Evolutionary conservation across 2,888 invertebrate genomes (phyloP).

Genomic region (Gymnoscelis rufifasciata): DNA sequence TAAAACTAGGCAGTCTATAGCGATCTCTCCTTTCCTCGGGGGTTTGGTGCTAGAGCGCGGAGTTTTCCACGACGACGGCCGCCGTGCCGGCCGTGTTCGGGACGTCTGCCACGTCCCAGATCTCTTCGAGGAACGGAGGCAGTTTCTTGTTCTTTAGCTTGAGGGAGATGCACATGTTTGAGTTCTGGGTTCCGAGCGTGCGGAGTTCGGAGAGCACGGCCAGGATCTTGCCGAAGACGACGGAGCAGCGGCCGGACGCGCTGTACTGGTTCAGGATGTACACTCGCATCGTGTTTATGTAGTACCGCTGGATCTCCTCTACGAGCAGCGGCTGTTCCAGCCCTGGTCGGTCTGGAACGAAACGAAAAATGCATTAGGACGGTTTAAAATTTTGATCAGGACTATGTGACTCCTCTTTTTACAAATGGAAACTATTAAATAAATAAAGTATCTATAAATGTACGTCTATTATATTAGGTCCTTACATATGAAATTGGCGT

Average conservation of each 20-base stretch:
- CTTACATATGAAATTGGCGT: no score
- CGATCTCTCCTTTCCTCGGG: slow-evolving; percentile 61
- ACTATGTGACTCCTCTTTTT: no score
- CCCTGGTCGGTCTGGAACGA: slow-evolving; percentile 93
- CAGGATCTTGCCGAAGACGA: slow-evolving; percentile 93
- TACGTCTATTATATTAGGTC: no score
- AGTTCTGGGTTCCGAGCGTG: slow-evolving; percentile 97
- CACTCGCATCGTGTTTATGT: slow-evolving; percentile 93
- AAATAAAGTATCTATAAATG: no score
- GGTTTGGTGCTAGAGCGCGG: slow-evolving; percentile 29
- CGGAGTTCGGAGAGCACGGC: slow-evolving; percentile 95
- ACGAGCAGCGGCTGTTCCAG: slow-evolving; percentile 94
- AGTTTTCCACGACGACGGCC: slow-evolving; percentile 24
- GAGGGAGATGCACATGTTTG: slow-evolving; percentile 97
- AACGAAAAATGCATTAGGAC: no score
- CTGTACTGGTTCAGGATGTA: slow-evolving; percentile 93
- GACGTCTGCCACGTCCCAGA: slow-evolving; percentile 92
- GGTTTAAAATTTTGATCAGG: no score
- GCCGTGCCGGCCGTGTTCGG: slow-evolving; percentile 31
- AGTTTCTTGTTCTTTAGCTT: slow-evolving; percentile 97
- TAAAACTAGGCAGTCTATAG: slow-evolving; percentile 78
- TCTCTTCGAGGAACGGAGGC: slow-evolving; percentile 97
- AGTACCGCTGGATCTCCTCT: slow-evolving; percentile 97
- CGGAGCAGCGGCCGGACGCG: slow-evolving; percentile 85
- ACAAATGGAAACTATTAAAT: no score